Evolutionary conservation across 2,797 vertebrate genomes (phyloP), one percentile per base, ranked within the genome.

Genomic region (Merluccius polli): DNA sequence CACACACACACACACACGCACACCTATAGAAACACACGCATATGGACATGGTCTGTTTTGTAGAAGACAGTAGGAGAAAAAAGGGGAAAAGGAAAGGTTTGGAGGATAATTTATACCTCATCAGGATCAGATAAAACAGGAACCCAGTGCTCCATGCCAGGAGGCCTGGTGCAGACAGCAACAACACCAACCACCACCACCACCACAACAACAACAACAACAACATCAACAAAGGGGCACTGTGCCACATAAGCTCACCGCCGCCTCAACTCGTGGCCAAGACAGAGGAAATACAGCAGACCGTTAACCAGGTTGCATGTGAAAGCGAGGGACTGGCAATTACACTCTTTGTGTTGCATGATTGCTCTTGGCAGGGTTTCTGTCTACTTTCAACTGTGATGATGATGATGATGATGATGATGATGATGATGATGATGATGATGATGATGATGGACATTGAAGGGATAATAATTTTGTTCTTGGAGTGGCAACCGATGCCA

Each of bases 281-380:
- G 71, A 81, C 74, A 78, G 75, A 83, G 81, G 79, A 81, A 69
- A 68, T 76, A 76, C 71, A 72, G 63, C 15, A 11, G 4, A 7
- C 13, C 30, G 59, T 74, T 84, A 71, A 79, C 78, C 73, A 67
- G 71, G 36, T 70, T 36, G 44, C 70, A 73, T 81, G 76, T 73
- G 71, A 79, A 68, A 70, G 72, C 29, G 77, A 75, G 36, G 4
- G 30, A 73, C 76, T 75, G 75, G 74, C 30, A 75, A 74, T 16
- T 32, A 73, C 35, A 63, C 59, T 63, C 10, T 63, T 27, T 27
- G n/a, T 63, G 59, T 16, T 27, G 59, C 59, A 27, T 63, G 59
- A 63, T 63, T 63, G 59, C 59, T 63, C 59, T 63, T 63, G 59
- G 59, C 59, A 27, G 24, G 59, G 24, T 6, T 63, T 63, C 59